Evolutionary conservation across 2,888 invertebrate species (phyloP).

Genomic region (Eupelmus urozonus): DNA sequence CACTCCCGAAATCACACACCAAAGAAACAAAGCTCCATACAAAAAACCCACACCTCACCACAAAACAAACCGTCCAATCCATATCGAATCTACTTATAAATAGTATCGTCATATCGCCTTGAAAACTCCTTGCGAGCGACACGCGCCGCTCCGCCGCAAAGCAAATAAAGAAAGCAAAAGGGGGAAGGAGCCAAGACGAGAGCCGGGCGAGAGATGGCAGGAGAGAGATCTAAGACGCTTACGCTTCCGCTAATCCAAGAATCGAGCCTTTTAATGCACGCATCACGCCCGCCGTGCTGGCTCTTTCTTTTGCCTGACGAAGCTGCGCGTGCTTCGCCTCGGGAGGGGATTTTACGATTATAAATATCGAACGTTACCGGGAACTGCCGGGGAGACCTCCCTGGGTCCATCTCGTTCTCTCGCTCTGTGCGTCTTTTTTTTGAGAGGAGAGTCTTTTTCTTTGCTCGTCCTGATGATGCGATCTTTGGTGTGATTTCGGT

Average conservation of each 20-base stretch:
- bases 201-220: constrained; percentile 64
- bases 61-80: constrained; percentile 31
- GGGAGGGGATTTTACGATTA: constrained; percentile 74
- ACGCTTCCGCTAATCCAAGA: constrained; percentile 78
- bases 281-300: constrained; percentile 53
- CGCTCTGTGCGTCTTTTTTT: constrained; percentile 34
- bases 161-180: constrained; percentile 2
- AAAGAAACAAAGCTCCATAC: no score
- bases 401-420: constrained; percentile 56
- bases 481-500: no score
- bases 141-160: no score
- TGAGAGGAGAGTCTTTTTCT: no score
- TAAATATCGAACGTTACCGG: constrained; percentile 77
- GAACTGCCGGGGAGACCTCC: constrained; percentile 66
- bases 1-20: no score
- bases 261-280: constrained; percentile 77
- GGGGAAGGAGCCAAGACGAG: constrained; percentile 35
- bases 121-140: constrained; percentile 17
- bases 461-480: not conserved
- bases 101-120: constrained; percentile 53
- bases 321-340: constrained; percentile 3
- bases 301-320: constrained; percentile 11
- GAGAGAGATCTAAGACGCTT: constrained; percentile 76
- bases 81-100: constrained; percentile 56
- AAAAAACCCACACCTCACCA: not conserved